Evolutionary conservation across 2,888 invertebrate genomes (phyloP), one percentile per base, ranked within the genome.

Genomic region (Beris chalybata): DNA sequence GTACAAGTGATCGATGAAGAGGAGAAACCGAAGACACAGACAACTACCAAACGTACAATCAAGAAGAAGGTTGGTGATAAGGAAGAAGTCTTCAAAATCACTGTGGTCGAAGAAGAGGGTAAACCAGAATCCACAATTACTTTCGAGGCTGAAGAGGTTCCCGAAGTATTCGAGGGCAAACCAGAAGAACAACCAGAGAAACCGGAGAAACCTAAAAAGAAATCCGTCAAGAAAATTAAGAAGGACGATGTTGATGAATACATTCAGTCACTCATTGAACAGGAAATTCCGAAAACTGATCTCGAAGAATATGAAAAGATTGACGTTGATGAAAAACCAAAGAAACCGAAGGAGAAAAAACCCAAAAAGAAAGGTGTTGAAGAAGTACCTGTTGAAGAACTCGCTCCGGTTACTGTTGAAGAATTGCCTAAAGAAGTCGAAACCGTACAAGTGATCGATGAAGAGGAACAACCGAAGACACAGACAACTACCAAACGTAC

Each of bases 211-310:
- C 70, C 71, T 48, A 74, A 72, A 56, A 77, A 74, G 70, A 75
- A 73, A 45, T 31, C 69, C 11, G 72, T 74, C 22, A 77, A 77
- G 68, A 77, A 76, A 7, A 74, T 74, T 22, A 79, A 79, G 43
- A 74, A 74, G 30, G 75, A 76, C 71, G 79, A 80, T 29, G 71
- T 79, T 54, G 79, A 80, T 67, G 79, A 79, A 1, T 80, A 80
- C 45, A 79, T 80, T 64, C 76, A 78, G 65, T 76, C 79, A 67
- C 71, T 80, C 3, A 78, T 80, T 61, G 77, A 80, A 64, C 77
- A 78, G 70, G 80, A 80, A 71, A 80, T 80, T 69, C 77, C 79
- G 11, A 80, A 81, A 71, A 79, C 81, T 3, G 77, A 79, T 58
- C 72, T 80, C 7, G 79, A 80, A 66, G 79, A 79, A 56, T 79